phyloP scores from a whole-genome alignment of 1,140 invertebrate species.

The Lamellibrachia luymesi region DNA sequence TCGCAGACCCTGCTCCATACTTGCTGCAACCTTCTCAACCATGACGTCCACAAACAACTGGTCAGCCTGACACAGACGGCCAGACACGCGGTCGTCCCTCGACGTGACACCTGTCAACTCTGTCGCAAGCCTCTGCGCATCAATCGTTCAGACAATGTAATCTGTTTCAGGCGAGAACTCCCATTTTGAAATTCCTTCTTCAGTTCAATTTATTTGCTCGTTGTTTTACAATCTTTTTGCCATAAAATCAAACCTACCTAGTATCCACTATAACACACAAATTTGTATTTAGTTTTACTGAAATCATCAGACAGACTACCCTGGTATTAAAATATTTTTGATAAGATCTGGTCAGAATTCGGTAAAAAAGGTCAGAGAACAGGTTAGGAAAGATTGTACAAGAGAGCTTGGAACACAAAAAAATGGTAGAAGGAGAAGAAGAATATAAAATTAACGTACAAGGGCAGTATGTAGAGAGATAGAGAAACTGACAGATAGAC shows the following conservation, averaged over 20 bases:
- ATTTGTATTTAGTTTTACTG: too few relatives aligned
- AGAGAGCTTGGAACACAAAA: too few relatives aligned
- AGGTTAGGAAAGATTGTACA: too few relatives aligned
- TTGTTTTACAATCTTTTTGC: too few relatives aligned
- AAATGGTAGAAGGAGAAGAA: too few relatives aligned
- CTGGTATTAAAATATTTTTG: too few relatives aligned
- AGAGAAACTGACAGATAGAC: neutral
- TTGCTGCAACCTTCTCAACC: conserved; percentile 56
- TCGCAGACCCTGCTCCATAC: conserved; percentile 56
- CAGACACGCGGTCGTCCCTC: conserved; percentile 46
- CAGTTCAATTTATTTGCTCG: too few relatives aligned
- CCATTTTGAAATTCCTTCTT: neutral
- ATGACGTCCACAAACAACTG: conserved; percentile 55
- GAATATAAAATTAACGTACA: neutral
- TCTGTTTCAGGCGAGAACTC: conserved; percentile 49
- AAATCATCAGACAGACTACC: neutral
- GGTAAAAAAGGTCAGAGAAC: too few relatives aligned
- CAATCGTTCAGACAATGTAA: conserved; percentile 32
- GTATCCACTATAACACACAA: too few relatives aligned
- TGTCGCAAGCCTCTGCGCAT: conserved; percentile 41
- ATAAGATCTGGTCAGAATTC: too few relatives aligned
- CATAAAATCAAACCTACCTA: too few relatives aligned
- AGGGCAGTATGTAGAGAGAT: neutral
- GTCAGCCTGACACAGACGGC: conserved; percentile 45
- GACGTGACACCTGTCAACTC: conserved; percentile 47